Evolutionary conservation across 2,113 vertebrate species (phyloP).

Genomic region (human): DNA sequence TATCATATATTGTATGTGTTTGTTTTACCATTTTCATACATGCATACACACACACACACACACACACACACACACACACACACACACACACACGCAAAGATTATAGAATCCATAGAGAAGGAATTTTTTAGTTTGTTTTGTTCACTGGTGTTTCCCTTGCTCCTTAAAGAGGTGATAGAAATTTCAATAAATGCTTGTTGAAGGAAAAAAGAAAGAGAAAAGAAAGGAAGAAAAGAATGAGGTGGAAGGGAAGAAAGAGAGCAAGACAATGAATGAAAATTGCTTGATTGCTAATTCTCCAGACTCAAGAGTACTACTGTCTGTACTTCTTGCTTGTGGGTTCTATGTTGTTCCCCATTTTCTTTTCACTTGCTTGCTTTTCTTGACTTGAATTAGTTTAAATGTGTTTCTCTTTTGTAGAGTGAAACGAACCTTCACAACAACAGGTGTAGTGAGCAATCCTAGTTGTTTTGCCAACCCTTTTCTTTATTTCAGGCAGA

Average conservation of each 20-base stretch:
- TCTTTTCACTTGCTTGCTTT: neutral
- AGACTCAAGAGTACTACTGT: neutral
- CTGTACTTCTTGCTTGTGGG: neutral
- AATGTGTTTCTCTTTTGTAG: neutral
- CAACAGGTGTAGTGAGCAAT: neutral
- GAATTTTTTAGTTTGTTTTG: neutral
- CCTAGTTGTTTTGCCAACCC: neutral
- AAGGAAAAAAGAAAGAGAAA: neutral
- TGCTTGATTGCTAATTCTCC: neutral
- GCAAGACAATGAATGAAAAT: neutral
- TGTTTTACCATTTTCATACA: neutral
- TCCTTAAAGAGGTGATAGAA: neutral
- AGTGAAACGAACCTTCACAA: neutral
- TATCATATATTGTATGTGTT: neutral
- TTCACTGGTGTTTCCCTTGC: neutral
- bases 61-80: fast-evolving
- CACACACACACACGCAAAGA: no score
- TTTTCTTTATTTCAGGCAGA: neutral
- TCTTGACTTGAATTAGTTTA: neutral
- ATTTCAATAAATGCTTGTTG: neutral
- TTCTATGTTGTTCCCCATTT: neutral
- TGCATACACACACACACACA: fast-evolving
- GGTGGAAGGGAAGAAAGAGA: neutral
- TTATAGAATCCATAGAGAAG: neutral
- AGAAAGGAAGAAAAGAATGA: no score